Base-by-base conservation (phyloP, 2,113 vertebrate species). In the Prionailurus viverrinus region DNA sequence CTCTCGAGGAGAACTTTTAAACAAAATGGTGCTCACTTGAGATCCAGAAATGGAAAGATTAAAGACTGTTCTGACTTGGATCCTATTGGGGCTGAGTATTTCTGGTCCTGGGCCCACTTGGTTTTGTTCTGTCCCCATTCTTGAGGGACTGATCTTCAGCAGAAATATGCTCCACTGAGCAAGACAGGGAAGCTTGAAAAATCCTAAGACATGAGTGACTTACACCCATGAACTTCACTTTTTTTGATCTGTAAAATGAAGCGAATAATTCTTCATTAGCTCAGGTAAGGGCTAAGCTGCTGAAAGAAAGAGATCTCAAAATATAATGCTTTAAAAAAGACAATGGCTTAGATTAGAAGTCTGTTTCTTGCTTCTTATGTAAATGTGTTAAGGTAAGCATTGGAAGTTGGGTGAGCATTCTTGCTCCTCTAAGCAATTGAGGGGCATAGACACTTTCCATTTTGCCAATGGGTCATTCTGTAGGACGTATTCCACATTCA, bases 221-320 rank as follows among this genome's bases (percentile, higher is more conserved):
- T 61, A 36, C 0, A 14, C 19, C 58, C 3, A 74, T 1, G 13
- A 78, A 51, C 9, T 61, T 94, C 39, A 63, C 36, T 91, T 84
- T 89, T 91, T 63, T 65, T 91, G 7, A 73, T 45, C 27, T 87
- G 3, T 89, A 85, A 91, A 85, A 89, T 89, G 11, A 81, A 68
- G 63, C 58, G 21, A 92, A 2, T 66, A 78, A 85, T 85, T 90
- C 4, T 76, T 79, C 31, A 31, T 81, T 65, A 41, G 7, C 14
- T 88, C 19, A 19, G 25, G 19, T 27, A 87, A 87, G 14, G 23
- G 53, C 33, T 39, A 76, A 84, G 10, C 33, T 45, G 16, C 12
- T 74, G 33, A 36, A 91, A 53, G 12, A 73, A 94, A 88, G 23
- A 7, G 1, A 93, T 12, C 45, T 88, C 66, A 53, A 83, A 71